Conservation (phyloP, 1,140 invertebrate genomes). For the Pomacea maculata region DNA sequence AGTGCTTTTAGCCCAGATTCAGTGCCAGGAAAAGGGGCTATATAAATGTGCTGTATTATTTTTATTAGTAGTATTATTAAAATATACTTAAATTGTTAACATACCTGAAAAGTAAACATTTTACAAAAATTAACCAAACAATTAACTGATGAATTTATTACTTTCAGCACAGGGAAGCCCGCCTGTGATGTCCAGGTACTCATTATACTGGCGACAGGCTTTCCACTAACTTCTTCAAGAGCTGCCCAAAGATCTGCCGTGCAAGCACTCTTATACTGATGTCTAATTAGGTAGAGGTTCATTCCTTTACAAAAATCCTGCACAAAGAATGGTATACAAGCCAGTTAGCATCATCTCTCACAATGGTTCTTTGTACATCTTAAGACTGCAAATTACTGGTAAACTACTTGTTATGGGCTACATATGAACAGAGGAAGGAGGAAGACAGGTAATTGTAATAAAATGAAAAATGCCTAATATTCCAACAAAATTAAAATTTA, state of each 20-base stretch:
- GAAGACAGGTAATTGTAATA: no score
- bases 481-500: no score
- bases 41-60: background rate
- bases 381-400: no score
- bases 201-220: slow-evolving; percentile 92
- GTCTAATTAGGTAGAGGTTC: slow-evolving; percentile 87
- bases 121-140: background rate
- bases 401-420: no score
- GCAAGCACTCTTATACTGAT: slow-evolving; percentile 89
- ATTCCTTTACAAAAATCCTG: slow-evolving; percentile 93
- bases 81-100: background rate
- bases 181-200: slow-evolving; percentile 93
- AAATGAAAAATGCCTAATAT: no score
- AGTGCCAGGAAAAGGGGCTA: no score
- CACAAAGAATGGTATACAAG: slow-evolving; percentile 2
- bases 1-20: no score
- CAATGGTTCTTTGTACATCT: no score
- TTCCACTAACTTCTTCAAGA: slow-evolving; percentile 86
- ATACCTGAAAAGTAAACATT: background rate
- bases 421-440: no score
- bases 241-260: slow-evolving; percentile 95
- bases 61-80: background rate
- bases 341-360: no score
- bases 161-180: slow-evolving; percentile 73
- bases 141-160: background rate